Evolutionary conservation across 2,113 vertebrate species (phyloP).

Genomic region (Psittacula cyanocephala): DNA sequence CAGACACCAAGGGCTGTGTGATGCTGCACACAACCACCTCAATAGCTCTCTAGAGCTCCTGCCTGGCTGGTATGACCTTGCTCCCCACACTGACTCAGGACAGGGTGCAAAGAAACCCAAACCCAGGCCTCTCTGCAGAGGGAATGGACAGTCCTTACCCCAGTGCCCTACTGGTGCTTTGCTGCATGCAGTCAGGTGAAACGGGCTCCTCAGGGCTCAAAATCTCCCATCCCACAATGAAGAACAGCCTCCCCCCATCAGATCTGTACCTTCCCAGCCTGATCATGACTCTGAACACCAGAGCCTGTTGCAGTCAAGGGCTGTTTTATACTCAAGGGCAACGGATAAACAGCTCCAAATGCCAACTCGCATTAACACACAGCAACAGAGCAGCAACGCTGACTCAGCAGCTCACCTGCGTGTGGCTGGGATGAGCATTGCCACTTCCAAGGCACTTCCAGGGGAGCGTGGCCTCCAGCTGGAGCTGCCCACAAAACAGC

Average conservation of each 20-base stretch:
- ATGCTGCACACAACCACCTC: background rate
- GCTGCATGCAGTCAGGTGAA: background rate
- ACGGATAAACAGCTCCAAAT: conserved; percentile 2
- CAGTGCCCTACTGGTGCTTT: background rate
- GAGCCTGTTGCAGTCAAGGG: background rate
- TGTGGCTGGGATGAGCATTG: fast-evolving
- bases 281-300: background rate
- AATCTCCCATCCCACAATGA: background rate
- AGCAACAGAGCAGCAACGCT: background rate
- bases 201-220: background rate
- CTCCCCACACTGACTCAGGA: background rate
- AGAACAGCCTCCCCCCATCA: background rate
- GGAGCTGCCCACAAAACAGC: background rate
- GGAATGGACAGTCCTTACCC: fast-evolving
- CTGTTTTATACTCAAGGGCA: background rate
- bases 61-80: background rate
- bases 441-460: background rate
- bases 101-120: background rate
- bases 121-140: background rate
- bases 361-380: background rate
- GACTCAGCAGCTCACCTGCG: background rate
- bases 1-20: background rate
- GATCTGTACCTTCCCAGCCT: background rate
- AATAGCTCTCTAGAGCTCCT: background rate
- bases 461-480: fast-evolving